phyloP scores from a whole-genome alignment of 2,797 vertebrate species.

The Microhierax caerulescens region DNA sequence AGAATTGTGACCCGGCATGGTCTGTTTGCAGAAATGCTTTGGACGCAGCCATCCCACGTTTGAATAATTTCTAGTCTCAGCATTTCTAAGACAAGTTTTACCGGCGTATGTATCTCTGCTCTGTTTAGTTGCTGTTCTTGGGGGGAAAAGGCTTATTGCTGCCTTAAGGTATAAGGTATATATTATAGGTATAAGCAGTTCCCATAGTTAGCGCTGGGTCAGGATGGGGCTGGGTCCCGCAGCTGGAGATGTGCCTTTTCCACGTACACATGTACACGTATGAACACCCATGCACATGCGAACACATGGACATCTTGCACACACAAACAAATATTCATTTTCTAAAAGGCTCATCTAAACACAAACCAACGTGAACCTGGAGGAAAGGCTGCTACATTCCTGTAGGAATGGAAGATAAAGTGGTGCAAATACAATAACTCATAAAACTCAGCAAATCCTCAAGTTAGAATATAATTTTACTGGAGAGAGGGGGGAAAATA shows the following conservation, averaged over 20 bases:
- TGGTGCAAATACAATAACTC: conserved; percentile 5
- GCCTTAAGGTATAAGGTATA: not conserved
- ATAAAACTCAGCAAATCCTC: conserved; percentile 47
- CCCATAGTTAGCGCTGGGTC: not conserved
- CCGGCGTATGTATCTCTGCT: not conserved
- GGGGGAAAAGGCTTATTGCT: not conserved
- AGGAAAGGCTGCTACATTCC: not conserved
- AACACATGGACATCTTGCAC: not conserved
- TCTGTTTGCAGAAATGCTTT: not conserved
- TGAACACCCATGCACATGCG: not conserved
- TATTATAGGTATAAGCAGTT: not conserved
- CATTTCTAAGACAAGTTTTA: not conserved
- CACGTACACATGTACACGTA: not conserved
- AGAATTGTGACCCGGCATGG: not conserved
- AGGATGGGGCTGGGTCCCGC: not conserved
- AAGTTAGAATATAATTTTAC: conserved; percentile 46
- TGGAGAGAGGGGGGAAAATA: conserved; percentile 10
- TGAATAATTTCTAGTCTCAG: not conserved
- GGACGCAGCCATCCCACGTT: not conserved
- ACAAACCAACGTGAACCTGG: not conserved
- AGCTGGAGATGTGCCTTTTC: not conserved
- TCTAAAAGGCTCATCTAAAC: not conserved
- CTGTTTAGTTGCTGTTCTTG: not conserved
- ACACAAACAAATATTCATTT: not conserved
- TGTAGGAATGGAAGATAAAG: conserved; percentile 35